Evolutionary conservation across 1,140 invertebrate genomes (phyloP).

Genomic region (Nylanderia fulva): DNA sequence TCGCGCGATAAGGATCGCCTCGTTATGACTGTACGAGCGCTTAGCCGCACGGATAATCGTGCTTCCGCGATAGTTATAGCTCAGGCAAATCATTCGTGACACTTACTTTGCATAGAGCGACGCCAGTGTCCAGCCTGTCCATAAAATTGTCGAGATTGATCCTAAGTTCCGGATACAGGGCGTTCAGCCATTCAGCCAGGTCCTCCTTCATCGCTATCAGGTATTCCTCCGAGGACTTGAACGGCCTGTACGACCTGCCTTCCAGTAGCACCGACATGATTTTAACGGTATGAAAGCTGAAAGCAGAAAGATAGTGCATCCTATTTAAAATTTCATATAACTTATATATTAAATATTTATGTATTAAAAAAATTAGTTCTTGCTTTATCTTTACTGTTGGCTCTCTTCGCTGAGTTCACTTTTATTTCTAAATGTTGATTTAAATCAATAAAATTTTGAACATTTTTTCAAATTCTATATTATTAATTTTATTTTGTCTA

Average conservation of each 20-base stretch:
- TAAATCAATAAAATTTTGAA: not conserved
- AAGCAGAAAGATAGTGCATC: slow-evolving; percentile 24
- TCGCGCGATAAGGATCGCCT: slow-evolving; percentile 51
- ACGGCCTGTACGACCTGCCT: slow-evolving; percentile 94
- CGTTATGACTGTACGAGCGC: slow-evolving; percentile 34
- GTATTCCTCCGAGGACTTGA: slow-evolving; percentile 97
- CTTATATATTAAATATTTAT: not conserved
- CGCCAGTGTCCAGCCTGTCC: slow-evolving; percentile 97
- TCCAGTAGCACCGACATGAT: slow-evolving; percentile 90
- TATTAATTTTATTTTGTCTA: not conserved
- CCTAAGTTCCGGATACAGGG: slow-evolving; percentile 93
- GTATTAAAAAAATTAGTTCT: not conserved
- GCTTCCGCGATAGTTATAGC: slow-evolving; percentile 43
- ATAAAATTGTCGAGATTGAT: slow-evolving; percentile 97
- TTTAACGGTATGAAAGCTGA: slow-evolving; percentile 60
- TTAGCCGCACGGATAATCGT: slow-evolving; percentile 53
- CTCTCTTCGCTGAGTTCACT: not conserved
- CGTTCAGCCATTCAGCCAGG: slow-evolving; percentile 97
- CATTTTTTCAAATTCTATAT: not conserved
- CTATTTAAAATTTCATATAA: not conserved
- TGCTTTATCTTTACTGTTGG: not conserved
- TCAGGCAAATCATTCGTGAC: slow-evolving; percentile 32
- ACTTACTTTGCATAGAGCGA: slow-evolving; percentile 94
- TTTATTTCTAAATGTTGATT: not conserved
- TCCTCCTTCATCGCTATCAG: slow-evolving; percentile 98